phyloP scores from a whole-genome alignment of 2,797 vertebrate genomes.

The Spinus olivaceus region DNA sequence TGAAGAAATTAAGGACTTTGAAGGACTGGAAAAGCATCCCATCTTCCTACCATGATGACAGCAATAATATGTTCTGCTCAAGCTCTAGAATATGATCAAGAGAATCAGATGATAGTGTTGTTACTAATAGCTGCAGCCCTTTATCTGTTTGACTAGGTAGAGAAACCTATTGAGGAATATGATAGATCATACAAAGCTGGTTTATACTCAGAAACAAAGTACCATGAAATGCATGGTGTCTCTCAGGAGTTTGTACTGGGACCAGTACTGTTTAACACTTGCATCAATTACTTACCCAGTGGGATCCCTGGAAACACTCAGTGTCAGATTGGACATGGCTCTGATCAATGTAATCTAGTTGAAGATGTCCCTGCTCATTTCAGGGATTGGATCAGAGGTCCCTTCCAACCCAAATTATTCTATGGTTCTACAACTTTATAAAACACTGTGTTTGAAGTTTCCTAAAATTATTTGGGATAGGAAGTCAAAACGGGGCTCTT shows the following conservation, averaged over 20 bases:
- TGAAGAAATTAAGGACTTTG: background rate
- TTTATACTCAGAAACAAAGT: background rate
- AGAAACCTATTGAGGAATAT: background rate
- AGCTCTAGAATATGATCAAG: background rate
- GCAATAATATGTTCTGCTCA: background rate
- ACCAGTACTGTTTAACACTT: background rate
- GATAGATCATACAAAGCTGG: background rate
- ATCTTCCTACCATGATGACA: constrained; percentile 22
- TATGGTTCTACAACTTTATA: background rate
- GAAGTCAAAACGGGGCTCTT: background rate
- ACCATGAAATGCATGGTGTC: background rate
- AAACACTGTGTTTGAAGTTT: background rate
- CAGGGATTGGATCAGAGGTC: background rate
- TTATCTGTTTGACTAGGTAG: background rate
- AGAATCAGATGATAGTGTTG: background rate
- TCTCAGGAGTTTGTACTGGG: background rate
- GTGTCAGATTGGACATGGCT: background rate
- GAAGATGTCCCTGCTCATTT: background rate
- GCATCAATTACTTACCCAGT: background rate
- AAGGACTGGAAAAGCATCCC: constrained; percentile 23
- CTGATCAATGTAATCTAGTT: background rate
- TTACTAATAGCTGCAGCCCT: background rate
- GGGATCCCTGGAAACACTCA: background rate
- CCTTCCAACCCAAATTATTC: background rate
- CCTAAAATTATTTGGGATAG: background rate